Evolutionary conservation across 2,888 invertebrate genomes (phyloP).

Genomic region (Andrena dorsata): DNA sequence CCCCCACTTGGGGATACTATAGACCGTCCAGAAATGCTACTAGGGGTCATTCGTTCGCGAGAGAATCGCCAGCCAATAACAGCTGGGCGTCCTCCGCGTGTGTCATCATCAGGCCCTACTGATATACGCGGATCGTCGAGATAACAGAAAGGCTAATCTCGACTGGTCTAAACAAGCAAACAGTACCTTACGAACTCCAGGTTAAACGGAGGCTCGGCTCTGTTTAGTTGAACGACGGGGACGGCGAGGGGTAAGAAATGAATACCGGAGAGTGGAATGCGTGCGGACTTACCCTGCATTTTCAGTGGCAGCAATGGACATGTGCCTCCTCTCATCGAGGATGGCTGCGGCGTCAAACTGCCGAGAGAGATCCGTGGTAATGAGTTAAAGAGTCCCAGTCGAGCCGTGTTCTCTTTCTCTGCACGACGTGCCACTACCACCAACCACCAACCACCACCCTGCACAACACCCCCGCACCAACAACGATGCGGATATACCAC

Average conservation of each 20-base stretch:
- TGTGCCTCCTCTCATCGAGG: conserved; percentile 88
- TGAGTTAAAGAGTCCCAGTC: conserved; percentile 68
- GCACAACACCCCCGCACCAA: conserved; percentile 39
- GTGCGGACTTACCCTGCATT: conserved; percentile 87
- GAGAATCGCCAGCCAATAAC: neutral
- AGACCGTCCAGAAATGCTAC: neutral
- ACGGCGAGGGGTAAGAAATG: neutral
- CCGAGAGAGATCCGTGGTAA: conserved; percentile 87
- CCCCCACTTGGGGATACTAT: too few relatives aligned
- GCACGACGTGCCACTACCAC: conserved; percentile 41
- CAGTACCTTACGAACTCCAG: neutral
- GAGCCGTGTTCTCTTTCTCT: conserved; percentile 47
- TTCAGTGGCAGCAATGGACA: conserved; percentile 88
- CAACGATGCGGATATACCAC: conserved; percentile 39
- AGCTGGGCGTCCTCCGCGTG: neutral
- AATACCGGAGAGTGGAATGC: conserved; percentile 8
- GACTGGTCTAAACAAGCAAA: conserved; percentile 26
- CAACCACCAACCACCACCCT: conserved; percentile 39
- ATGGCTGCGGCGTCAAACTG: conserved; percentile 86
- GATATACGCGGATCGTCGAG: conserved; percentile 1
- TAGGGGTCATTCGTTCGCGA: neutral
- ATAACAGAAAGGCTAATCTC: conserved; percentile 15
- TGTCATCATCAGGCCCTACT: neutral
- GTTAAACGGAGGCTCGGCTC: neutral
- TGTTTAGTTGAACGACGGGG: neutral